phyloP scores from a whole-genome alignment of 2,113 vertebrate genomes.

The Meles meles region DNA sequence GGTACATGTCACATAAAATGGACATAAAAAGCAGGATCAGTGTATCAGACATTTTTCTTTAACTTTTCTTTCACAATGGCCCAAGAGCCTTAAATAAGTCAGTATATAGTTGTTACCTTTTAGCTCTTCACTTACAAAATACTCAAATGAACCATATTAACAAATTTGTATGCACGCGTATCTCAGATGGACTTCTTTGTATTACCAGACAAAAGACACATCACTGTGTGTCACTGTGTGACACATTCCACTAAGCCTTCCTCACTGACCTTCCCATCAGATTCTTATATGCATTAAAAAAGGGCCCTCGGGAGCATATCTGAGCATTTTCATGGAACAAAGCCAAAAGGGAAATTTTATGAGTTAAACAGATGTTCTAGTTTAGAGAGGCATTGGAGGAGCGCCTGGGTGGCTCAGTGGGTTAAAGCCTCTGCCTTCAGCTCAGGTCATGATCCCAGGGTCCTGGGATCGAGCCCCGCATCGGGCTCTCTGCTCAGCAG shows the following conservation, averaged over 20 bases:
- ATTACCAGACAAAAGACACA: background rate
- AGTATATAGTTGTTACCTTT: constrained; percentile 24
- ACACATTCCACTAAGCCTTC: background rate
- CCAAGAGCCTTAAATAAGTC: background rate
- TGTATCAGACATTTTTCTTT: constrained; percentile 9
- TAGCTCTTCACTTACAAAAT: constrained; percentile 36
- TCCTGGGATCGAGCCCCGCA: too few species aligned
- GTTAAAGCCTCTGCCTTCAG: too few species aligned
- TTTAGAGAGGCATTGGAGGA: constrained; percentile 39
- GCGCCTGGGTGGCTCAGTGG: too few species aligned
- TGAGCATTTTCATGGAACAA: constrained; percentile 30
- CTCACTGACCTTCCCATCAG: background rate
- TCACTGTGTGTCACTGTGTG: too few species aligned
- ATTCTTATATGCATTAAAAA: background rate
- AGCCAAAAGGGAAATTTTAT: constrained; percentile 6
- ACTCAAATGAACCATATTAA: background rate
- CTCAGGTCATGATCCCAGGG: too few species aligned
- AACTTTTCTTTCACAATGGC: background rate
- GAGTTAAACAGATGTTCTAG: constrained; percentile 37
- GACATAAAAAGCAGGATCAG: background rate
- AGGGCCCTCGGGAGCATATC: background rate
- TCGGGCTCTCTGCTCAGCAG: too few species aligned
- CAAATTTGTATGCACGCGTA: constrained; percentile 22
- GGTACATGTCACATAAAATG: constrained; percentile 2
- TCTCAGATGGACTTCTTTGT: background rate